phyloP scores from a whole-genome alignment of 2,888 invertebrate species.

The Enchytraeus crypticus region DNA sequence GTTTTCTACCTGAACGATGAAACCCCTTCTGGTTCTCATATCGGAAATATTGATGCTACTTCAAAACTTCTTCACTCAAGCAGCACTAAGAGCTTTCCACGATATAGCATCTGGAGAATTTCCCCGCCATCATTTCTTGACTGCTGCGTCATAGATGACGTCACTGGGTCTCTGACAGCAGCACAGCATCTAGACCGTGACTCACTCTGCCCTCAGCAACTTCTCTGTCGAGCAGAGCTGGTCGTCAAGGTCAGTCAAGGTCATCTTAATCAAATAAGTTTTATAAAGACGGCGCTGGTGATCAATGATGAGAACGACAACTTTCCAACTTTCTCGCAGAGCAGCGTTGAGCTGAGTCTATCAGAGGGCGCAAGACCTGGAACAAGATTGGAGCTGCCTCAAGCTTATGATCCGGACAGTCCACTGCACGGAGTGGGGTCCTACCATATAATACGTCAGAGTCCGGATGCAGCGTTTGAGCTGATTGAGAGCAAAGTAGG shows the following conservation, averaged over 20 bases:
- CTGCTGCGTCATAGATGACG: too few species aligned
- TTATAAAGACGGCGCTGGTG: slow-evolving; percentile 18
- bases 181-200: slow-evolving; percentile 19
- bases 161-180: slow-evolving; percentile 20
- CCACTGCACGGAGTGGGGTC: slow-evolving; percentile 12
- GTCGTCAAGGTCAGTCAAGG: slow-evolving; percentile 6
- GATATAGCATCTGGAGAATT: too few species aligned
- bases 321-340: slow-evolving; percentile 15
- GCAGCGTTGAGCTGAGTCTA: slow-evolving; percentile 9
- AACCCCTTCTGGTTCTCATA: too few species aligned
- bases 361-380: slow-evolving; percentile 19
- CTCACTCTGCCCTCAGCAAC: slow-evolving; percentile 13
- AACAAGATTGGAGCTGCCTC: slow-evolving; percentile 15
- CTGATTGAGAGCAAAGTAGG: slow-evolving; percentile 3
- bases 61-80: too few species aligned
- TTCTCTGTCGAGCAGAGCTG: slow-evolving; percentile 12
- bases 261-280: slow-evolving; percentile 15
- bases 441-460: slow-evolving; percentile 11
- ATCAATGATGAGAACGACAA: slow-evolving; percentile 25
- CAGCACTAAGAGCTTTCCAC: too few species aligned
- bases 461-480: slow-evolving; percentile 1
- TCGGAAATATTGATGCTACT: too few species aligned
- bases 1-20: too few species aligned
- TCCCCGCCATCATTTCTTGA: too few species aligned
- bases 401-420: slow-evolving; percentile 22